Percentiles rank a stretch among this genome's conserved stretches.
Evolutionary conservation across 2,113 vertebrate genomes (phyloP).

Genomic region (Nesogale talazaci): DNA sequence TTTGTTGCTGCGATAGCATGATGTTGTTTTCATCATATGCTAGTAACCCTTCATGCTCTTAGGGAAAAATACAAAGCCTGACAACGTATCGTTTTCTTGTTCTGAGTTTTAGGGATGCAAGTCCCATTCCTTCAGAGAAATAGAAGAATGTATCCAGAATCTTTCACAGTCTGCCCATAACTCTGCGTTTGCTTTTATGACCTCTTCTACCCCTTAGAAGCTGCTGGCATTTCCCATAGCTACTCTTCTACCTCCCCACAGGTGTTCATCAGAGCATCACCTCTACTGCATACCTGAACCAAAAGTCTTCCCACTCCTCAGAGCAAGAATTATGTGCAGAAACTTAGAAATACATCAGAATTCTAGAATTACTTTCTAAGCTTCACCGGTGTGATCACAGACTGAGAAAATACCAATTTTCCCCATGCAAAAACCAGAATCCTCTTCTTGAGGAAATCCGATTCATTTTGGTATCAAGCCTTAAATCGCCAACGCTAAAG

Average conservation of each 20-base stretch:
- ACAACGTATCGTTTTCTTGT: neutral
- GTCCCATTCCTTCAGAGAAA: neutral
- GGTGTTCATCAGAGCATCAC: neutral
- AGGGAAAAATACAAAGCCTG: neutral
- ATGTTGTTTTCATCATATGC: neutral
- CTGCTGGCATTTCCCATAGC: neutral
- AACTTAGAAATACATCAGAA: constrained; percentile 51
- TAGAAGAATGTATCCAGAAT: neutral
- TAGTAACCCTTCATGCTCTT: neutral
- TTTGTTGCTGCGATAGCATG: neutral
- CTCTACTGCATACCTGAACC: neutral
- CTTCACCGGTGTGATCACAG: constrained; percentile 56
- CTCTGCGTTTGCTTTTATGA: neutral
- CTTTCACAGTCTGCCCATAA: neutral
- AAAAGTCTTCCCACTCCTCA: neutral
- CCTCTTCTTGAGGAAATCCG: constrained; percentile 64
- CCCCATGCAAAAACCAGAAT: constrained; percentile 65
- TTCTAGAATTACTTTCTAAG: constrained; percentile 60
- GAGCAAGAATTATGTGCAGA: neutral
- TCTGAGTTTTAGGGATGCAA: constrained; percentile 43
- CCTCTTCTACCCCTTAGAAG: neutral
- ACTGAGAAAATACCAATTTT: constrained; percentile 74
- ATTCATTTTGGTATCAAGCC: constrained; percentile 62
- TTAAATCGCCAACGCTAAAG: constrained; percentile 63
- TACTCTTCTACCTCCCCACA: neutral